These are phyloP conservation scores for Bathynomus jamesi DNA, from an alignment of 1,140 invertebrate species.

Conservation along the genomic window DNA sequence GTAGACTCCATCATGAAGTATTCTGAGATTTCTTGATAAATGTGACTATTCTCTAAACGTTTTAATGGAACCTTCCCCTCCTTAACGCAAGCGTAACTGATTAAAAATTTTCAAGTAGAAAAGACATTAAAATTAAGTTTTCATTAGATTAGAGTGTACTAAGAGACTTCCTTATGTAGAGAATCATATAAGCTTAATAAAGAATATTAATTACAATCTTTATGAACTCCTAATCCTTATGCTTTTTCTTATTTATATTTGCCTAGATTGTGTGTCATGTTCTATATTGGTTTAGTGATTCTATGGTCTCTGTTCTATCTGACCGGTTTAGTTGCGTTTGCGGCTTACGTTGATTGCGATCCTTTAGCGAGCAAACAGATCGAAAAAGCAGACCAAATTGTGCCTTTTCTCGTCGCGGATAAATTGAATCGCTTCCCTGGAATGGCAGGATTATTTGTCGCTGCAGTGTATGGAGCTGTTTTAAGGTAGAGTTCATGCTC, in stretches of 20 bases:
- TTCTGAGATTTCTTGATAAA: no score
- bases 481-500: background rate
- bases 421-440: slow-evolving; percentile 5
- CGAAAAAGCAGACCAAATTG: slow-evolving; percentile 14
- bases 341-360: slow-evolving; percentile 9
- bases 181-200: no score
- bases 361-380: slow-evolving; percentile 6
- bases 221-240: no score
- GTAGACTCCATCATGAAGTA: no score
- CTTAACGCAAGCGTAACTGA: no score
- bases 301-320: slow-evolving; percentile 13
- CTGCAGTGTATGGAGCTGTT: slow-evolving; percentile 4
- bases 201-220: no score
- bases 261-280: background rate
- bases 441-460: slow-evolving; percentile 10
- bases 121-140: no score
- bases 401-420: slow-evolving; percentile 8
- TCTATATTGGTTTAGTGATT: background rate
- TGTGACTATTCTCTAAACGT: no score
- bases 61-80: no score
- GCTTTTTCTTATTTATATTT: background rate
- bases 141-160: no score
- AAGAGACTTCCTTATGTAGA: no score
- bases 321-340: slow-evolving; percentile 14
- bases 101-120: no score